Base-by-base conservation (phyloP, 1,140 invertebrate species). In the Drosophila lacteicornis region DNA sequence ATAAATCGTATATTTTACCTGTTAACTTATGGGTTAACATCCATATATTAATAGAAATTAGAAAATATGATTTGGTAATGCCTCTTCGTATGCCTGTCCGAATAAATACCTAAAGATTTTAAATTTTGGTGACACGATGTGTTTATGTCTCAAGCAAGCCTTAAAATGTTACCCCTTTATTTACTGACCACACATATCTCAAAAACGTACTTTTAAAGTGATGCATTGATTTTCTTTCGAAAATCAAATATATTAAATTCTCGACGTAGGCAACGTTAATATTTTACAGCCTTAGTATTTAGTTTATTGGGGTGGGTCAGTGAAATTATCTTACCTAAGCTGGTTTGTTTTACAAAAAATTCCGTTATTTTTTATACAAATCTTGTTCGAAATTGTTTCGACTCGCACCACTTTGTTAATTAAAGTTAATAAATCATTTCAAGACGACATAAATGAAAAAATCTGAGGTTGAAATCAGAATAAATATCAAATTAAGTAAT, bases 341-440 rank as follows among this genome's bases (percentile, higher is more conserved):
- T 42, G 51, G 40, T 60, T 65, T 27, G 43, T n/a, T 47, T 80
- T 70, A 49, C 36, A 57, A 33, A 51, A 76, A 73, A 67, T 33
- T 30, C 73, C 43, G 40, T 69, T 60, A 71, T 53, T 53, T 45
- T 17, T 42, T 43, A 65, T 66, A 22, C 50, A 43, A 76, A 77
- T 65, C 11, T 56, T 47, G 42, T 66, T 51, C 78, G 68, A 84
- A 84, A 84, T 57, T 47, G 81, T 84, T 80, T 45, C 19, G 82
- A 74, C 82, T 84, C 53, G 60, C 82, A 81, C 60, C 43, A 50
- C 25, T 49, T 74, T 50, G 74, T 60, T 84, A 84, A 84, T 84
- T 51, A 50, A 69, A 73, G 53, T 56, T 84, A 85, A 74, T 58
- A n/a, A 40, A 58, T 13, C 51, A 19, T 50, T 50, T 45, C 22